A percentile compares a stretch with the other conserved stretches of the same genome.
These are phyloP conservation scores for Tamandua tetradactyla DNA, from an alignment of 2,797 vertebrate genomes.

Conservation along the genomic window DNA sequence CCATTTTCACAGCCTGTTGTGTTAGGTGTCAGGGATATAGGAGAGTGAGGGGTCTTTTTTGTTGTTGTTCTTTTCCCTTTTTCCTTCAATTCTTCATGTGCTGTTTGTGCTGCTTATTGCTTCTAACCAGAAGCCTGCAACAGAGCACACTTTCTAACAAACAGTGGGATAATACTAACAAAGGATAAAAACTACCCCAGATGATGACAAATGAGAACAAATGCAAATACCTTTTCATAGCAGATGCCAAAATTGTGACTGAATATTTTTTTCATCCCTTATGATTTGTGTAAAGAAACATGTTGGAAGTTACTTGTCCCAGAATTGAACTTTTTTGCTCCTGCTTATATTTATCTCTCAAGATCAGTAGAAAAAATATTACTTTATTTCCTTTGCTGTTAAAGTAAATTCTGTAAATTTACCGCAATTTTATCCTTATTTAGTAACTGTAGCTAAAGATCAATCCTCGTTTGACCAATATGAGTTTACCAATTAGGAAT, in stretches of 20 bases:
- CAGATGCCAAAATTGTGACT: neutral
- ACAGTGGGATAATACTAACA: conserved; percentile 68
- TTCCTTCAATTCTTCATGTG: conserved; percentile 16
- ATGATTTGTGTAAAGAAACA: conserved; percentile 19
- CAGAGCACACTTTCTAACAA: neutral
- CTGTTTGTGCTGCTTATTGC: neutral
- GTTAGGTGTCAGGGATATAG: conserved; percentile 80
- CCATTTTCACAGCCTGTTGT: conserved; percentile 85
- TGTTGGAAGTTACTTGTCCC: neutral
- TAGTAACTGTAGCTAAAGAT: neutral
- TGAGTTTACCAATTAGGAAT: neutral
- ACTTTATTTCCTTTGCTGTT: neutral
- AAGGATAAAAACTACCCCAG: conserved; percentile 70
- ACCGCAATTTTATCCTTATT: neutral
- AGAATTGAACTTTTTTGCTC: conserved; percentile 16
- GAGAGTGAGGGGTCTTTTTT: conserved; percentile 70
- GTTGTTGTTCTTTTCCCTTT: conserved; percentile 65
- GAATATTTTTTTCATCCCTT: conserved; percentile 58
- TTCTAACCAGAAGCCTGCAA: neutral
- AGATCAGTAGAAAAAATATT: conserved; percentile 28
- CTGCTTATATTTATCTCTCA: neutral
- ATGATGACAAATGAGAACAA: conserved; percentile 47
- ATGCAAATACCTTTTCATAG: conserved; percentile 41
- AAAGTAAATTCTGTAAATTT: neutral
- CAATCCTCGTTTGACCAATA: neutral